Evolutionary conservation across 2,113 vertebrate genomes (phyloP).

Genomic region (Limnothrissa miodon): DNA sequence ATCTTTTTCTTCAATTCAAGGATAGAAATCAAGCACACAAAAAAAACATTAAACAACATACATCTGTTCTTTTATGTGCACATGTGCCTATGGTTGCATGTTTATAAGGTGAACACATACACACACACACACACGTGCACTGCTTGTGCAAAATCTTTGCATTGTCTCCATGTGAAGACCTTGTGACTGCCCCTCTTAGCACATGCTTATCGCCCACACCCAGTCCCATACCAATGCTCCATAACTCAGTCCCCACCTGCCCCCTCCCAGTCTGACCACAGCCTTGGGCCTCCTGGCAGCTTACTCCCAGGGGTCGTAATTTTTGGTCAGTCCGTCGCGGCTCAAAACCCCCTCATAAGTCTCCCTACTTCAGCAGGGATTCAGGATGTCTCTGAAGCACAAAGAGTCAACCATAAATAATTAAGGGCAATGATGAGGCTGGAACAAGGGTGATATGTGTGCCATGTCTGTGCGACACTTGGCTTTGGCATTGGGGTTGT

Average conservation of each 20-base stretch:
- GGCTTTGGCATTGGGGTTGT: background rate
- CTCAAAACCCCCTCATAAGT: background rate
- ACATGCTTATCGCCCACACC: constrained; percentile 23
- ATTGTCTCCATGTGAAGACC: constrained; percentile 17
- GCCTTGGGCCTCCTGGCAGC: background rate
- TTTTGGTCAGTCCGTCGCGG: background rate
- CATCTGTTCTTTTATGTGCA: background rate
- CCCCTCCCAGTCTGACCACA: background rate
- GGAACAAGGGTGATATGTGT: constrained; percentile 11
- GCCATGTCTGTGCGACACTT: background rate
- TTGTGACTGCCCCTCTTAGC: constrained; percentile 31
- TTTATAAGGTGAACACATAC: background rate
- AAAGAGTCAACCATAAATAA: constrained; percentile 15
- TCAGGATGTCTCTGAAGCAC: background rate
- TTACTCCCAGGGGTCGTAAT: constrained; percentile 8
- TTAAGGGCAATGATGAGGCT: background rate
- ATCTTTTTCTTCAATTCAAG: constrained; percentile 30
- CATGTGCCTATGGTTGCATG: background rate
- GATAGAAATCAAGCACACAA: constrained; percentile 11
- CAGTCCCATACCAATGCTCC: background rate
- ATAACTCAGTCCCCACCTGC: constrained; percentile 40
- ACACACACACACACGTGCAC: background rate
- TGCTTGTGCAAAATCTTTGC: background rate
- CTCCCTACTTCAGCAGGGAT: background rate
- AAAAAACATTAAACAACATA: background rate